A percentile compares a stretch with the other conserved stretches of the same genome.
Conservation (phyloP, 2,797 vertebrate species). For the Calcarius lapponicus region DNA sequence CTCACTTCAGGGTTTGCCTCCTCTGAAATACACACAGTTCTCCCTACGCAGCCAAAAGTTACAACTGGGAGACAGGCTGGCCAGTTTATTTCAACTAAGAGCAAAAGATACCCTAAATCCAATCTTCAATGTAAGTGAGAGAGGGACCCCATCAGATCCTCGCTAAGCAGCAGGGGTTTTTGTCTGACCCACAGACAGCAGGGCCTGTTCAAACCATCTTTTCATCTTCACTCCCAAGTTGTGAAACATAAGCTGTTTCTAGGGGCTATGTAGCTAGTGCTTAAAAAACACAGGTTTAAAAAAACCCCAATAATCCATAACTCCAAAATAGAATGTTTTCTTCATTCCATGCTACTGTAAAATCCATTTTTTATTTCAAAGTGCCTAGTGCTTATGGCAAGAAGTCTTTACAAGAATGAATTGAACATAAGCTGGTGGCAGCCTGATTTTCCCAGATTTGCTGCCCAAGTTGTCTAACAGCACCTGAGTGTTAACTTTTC, state of each 20-base stretch:
- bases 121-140: background rate
- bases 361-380: background rate
- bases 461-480: background rate
- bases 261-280: background rate
- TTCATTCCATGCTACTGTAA: background rate
- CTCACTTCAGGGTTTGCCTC: background rate
- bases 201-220: background rate
- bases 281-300: background rate
- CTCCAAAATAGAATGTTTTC: background rate
- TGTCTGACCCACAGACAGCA: background rate
- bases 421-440: background rate
- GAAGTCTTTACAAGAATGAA: background rate
- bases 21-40: background rate
- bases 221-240: fast-evolving
- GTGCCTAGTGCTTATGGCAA: background rate
- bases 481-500: background rate
- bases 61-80: background rate
- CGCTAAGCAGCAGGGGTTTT: background rate
- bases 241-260: background rate
- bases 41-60: background rate
- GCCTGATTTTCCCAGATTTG: background rate
- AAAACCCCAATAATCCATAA: background rate
- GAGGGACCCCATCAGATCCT: background rate
- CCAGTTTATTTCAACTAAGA: background rate
- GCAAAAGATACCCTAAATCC: background rate